Percentiles rank a stretch among this genome's conserved stretches.
These are phyloP conservation scores for Drosophila persimilis DNA, from an alignment of 1,140 invertebrate genomes.

Conservation along the genomic window DNA sequence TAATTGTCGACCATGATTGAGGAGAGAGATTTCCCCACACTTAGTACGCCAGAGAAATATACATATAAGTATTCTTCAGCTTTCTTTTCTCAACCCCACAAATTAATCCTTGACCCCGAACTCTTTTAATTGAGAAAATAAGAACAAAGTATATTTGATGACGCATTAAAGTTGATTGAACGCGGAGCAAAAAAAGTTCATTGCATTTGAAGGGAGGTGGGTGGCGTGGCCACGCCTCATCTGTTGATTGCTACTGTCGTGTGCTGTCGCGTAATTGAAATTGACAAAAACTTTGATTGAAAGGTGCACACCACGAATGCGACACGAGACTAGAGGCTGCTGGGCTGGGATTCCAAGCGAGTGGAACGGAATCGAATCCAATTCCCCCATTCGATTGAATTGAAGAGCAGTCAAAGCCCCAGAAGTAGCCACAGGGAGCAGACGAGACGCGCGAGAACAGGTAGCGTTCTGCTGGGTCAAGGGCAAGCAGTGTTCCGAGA, in stretches of 20 bases:
- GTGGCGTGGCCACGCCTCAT: slow-evolving; percentile 32
- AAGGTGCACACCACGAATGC: slow-evolving; percentile 41
- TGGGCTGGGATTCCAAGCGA: neutral
- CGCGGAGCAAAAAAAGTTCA: slow-evolving; percentile 12
- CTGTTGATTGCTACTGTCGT: slow-evolving; percentile 48
- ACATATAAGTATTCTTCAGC: neutral
- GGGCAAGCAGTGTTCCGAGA: neutral
- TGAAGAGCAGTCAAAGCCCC: neutral
- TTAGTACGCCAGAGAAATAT: slow-evolving; percentile 25
- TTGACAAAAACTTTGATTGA: slow-evolving; percentile 67
- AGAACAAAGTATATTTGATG: slow-evolving; percentile 17
- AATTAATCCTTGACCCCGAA: slow-evolving; percentile 77
- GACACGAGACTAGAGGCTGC: slow-evolving; percentile 6
- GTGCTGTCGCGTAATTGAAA: slow-evolving; percentile 54
- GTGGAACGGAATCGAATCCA: slow-evolving; percentile 23
- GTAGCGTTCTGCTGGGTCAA: slow-evolving; percentile 9
- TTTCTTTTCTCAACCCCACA: slow-evolving; percentile 21
- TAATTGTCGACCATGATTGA: slow-evolving; percentile 31
- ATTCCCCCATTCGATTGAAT: neutral
- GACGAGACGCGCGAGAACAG: neutral
- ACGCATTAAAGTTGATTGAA: slow-evolving; percentile 64
- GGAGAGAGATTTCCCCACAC: neutral
- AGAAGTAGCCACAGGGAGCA: no score
- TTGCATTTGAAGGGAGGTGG: slow-evolving; percentile 12
- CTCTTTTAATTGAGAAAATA: slow-evolving; percentile 66